These are phyloP conservation scores for Aulostomus chinensis DNA, from an alignment of 2,797 vertebrate species.

Conservation along the genomic window DNA sequence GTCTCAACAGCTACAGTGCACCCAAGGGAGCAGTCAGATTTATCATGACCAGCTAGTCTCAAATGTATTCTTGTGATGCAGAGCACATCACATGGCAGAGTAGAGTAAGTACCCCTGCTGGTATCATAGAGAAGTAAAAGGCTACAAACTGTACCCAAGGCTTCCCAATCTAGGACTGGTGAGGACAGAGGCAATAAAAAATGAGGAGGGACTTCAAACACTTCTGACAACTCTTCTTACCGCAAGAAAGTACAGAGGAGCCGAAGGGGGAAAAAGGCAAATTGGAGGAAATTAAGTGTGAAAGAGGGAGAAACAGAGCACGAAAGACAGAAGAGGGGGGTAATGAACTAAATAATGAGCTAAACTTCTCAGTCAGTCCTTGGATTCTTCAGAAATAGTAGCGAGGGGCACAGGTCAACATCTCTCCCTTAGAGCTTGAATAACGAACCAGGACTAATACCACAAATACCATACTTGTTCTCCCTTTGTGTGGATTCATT, in stretches of 20 bases:
- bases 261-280: neutral
- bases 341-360: constrained; percentile 48
- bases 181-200: constrained; percentile 15
- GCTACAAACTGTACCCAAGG: constrained; percentile 5
- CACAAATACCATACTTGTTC: too few relatives aligned
- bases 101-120: neutral
- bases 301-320: constrained; percentile 40
- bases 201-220: constrained; percentile 37
- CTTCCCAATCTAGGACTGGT: neutral
- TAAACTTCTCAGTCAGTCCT: too few relatives aligned
- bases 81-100: neutral
- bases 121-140: constrained; percentile 9
- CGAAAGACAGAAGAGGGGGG: constrained; percentile 12
- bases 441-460: too few relatives aligned
- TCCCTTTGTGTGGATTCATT: too few relatives aligned
- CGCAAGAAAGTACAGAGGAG: constrained; percentile 9
- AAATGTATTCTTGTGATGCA: constrained; percentile 13
- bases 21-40: constrained; percentile 14
- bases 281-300: constrained; percentile 27
- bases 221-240: constrained; percentile 33
- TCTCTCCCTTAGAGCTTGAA: too few relatives aligned
- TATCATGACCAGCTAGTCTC: constrained; percentile 2
- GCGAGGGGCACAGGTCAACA: too few relatives aligned
- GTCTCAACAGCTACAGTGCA: neutral
- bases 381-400: too few relatives aligned